Base-by-base conservation (phyloP, 2,797 vertebrate species). In the Falco columbarius region DNA sequence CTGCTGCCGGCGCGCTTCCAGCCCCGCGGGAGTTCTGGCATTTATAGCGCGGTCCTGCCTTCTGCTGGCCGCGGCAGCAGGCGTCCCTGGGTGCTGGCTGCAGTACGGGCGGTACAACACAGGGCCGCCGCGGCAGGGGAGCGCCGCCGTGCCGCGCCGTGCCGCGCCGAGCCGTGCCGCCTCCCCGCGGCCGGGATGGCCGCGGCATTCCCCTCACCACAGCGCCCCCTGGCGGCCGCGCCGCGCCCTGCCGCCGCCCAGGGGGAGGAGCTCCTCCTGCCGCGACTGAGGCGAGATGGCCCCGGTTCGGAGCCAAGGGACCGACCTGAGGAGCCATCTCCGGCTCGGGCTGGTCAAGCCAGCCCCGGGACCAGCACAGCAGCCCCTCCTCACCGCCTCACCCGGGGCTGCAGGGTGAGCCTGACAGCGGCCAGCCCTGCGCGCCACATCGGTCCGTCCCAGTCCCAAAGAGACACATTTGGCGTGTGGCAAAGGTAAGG, bases 341-440 rank as follows among this genome's bases (percentile, higher is more conserved):
- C 3, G n/a, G 1, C 19, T 14, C 6, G 13, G 34, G 21, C 20
- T 44, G 4, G 9, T 4, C 34, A 14, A 47, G 21, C 12, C 40
- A 27, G 52, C 7, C 76, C 4, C 19, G 4, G 42, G 29, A 7
- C 7, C 34, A 6, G 16, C 36, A 3, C 21, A 18, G 54, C 71
- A 5, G 55, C 42, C n/a, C 18, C 14, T 24, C 9, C 1, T 19
- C 18, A 44, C n/a, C 3, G 6, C 5, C 34, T 10, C 26, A 14
- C 58, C 38, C 24, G 47, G 32, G 84, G 22, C 65, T 56, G 18
- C 7, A 3, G 89, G 36, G 5, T 38, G 9, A 6, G 29, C 15
- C 7, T 1, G 15, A 5, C n/a, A 15, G 40, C 1, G 12, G 8
- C 22, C 20, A 7, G 23, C n/a, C 4, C 12, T 6, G 1, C 4